Conservation (phyloP, 2,797 vertebrate genomes). For the Percopsis omiscomaycus region DNA sequence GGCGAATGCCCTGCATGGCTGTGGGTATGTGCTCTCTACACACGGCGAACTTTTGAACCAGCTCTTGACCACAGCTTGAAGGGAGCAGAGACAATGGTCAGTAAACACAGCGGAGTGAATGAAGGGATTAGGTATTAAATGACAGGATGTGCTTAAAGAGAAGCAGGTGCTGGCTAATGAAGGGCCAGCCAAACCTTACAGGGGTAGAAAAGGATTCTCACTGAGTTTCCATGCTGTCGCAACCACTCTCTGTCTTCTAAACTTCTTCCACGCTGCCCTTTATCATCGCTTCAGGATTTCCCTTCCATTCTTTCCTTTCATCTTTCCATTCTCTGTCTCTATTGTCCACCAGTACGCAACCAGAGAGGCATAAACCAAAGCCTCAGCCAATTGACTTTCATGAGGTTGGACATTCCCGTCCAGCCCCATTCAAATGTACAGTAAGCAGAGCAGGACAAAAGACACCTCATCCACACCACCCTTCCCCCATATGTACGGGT, state of each 20-base stretch:
- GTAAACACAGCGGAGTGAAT: constrained; percentile 72
- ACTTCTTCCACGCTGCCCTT: constrained; percentile 26
- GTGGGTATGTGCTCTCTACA: constrained; percentile 55
- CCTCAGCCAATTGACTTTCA: constrained; percentile 82
- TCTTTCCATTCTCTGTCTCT: constrained; percentile 46
- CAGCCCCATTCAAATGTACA: constrained; percentile 85
- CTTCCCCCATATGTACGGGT: constrained; percentile 12
- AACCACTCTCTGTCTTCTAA: constrained; percentile 42
- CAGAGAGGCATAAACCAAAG: constrained; percentile 74
- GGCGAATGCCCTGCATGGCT: constrained; percentile 59
- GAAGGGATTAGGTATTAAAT: constrained; percentile 81
- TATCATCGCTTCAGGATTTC: constrained; percentile 44
- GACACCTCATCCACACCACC: constrained; percentile 41
- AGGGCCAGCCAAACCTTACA: constrained; percentile 66
- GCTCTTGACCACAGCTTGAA: constrained; percentile 77
- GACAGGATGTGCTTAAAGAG: constrained; percentile 76
- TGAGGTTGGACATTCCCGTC: constrained; percentile 75
- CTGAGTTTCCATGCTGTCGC: constrained; percentile 38
- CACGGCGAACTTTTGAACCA: constrained; percentile 80
- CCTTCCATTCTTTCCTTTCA: constrained; percentile 34
- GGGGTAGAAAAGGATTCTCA: constrained; percentile 62
- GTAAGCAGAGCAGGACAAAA: constrained; percentile 69
- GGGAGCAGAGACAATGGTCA: constrained; percentile 72
- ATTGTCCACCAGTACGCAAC: constrained; percentile 70
- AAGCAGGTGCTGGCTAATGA: constrained; percentile 75